Percentiles rank a stretch among this genome's conserved stretches.
phyloP scores from a whole-genome alignment of 2,888 invertebrate genomes.

The Acanthopleura granulata region DNA sequence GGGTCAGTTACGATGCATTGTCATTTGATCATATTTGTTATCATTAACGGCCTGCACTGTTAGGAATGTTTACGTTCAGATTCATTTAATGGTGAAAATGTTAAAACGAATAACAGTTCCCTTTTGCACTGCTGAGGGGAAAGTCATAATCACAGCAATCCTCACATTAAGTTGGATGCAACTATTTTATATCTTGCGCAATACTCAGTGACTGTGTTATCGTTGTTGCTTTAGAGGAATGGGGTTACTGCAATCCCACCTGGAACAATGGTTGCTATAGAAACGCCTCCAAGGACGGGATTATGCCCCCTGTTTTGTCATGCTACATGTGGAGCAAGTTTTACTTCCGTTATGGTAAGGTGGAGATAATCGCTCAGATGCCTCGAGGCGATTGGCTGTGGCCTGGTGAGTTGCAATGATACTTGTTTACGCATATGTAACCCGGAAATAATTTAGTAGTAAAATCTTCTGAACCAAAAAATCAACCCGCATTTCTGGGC shows the following conservation, averaged over 20 bases:
- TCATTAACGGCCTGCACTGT: no score
- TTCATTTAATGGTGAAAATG: no score
- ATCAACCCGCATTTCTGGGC: no score
- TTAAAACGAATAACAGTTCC: no score
- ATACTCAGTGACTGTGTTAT: no score
- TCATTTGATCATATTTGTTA: no score
- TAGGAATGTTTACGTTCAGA: no score
- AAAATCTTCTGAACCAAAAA: neutral
- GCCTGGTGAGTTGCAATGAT: constrained; percentile 72
- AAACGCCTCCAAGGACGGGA: constrained; percentile 6
- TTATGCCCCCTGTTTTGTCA: constrained; percentile 25
- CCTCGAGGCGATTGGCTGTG: constrained; percentile 81
- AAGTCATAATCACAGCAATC: no score
- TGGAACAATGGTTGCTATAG: constrained; percentile 22
- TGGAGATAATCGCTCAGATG: constrained; percentile 77
- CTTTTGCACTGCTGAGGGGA: no score
- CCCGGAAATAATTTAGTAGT: neutral
- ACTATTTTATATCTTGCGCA: no score
- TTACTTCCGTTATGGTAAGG: constrained; percentile 74
- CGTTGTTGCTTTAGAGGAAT: neutral
- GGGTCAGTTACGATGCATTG: no score
- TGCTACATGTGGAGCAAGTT: constrained; percentile 19
- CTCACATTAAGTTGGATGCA: no score
- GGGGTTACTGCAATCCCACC: neutral
- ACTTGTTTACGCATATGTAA: neutral